Conservation (phyloP, 1,140 invertebrate genomes). For the Calliphora vicina region DNA sequence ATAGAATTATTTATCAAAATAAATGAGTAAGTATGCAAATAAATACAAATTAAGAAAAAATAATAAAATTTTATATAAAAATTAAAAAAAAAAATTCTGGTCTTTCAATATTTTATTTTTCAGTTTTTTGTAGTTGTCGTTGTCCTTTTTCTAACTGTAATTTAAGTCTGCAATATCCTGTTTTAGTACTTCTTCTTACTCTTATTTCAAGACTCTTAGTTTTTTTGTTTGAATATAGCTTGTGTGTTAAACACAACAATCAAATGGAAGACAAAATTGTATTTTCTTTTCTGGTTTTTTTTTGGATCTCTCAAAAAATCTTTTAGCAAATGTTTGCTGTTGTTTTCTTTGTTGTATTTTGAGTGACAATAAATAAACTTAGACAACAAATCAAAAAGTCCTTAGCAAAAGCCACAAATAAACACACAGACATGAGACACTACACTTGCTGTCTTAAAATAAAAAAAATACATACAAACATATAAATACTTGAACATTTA, state of each 20-base stretch:
- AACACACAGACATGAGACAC: not conserved
- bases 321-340: not conserved
- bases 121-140: not conserved
- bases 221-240: not conserved
- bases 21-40: not conserved
- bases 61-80: not conserved
- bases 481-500: not conserved
- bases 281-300: not conserved
- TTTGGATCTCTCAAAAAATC: not conserved
- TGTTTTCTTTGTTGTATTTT: conserved; percentile 7
- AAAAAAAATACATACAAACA: not conserved
- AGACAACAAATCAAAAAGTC: conserved; percentile 34
- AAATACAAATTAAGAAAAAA: not conserved
- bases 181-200: not conserved
- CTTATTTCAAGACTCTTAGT: not conserved
- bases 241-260: not conserved
- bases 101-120: not conserved
- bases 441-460: not conserved
- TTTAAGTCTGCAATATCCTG: conserved; percentile 32
- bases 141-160: not conserved
- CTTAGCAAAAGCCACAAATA: conserved; percentile 18
- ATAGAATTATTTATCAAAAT: not conserved
- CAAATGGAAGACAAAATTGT: not conserved
- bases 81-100: not conserved
- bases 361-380: conserved; percentile 35